A percentile compares a stretch with the other conserved stretches of the same genome.
These are phyloP conservation scores for Heliangelus exortis DNA, from an alignment of 2,797 vertebrate species.

Conservation along the genomic window DNA sequence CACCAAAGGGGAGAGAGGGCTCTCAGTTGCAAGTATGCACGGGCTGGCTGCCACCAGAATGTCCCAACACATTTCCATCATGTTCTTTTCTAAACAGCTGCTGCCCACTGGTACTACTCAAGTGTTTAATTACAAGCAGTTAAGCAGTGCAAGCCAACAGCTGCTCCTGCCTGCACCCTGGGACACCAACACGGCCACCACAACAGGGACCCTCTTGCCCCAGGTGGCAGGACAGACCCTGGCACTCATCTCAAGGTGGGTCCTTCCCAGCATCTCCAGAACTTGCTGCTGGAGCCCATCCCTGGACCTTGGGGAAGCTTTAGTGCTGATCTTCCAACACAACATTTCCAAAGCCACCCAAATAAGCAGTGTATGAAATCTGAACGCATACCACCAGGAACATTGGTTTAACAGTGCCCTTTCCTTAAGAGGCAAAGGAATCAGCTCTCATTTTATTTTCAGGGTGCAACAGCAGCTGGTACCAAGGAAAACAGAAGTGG, in stretches of 20 bases:
- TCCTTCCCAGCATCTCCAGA: neutral
- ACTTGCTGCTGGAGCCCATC: neutral
- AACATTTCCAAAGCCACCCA: neutral
- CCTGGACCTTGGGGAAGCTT: neutral
- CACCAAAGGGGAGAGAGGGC: neutral
- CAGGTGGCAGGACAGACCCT: neutral
- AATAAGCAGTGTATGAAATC: neutral
- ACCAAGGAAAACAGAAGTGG: slow-evolving; percentile 40
- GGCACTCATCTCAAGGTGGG: neutral
- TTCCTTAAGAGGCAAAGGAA: slow-evolving; percentile 34
- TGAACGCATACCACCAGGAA: neutral
- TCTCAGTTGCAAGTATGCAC: neutral
- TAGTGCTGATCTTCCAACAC: neutral
- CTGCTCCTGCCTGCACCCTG: neutral
- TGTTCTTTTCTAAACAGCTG: slow-evolving; percentile 50
- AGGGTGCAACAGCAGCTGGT: neutral
- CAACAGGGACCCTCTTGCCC: rapidly evolving
- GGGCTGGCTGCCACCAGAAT: slow-evolving; percentile 41
- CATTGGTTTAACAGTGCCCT: neutral
- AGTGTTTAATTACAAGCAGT: slow-evolving; percentile 9
- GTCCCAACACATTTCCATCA: neutral
- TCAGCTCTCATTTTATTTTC: neutral
- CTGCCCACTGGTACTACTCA: neutral
- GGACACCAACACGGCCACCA: neutral
- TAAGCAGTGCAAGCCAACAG: rapidly evolving